Percentiles rank a stretch among this genome's conserved stretches.
Evolutionary conservation across 2,888 invertebrate genomes (phyloP).

Genomic region (Micoletzkya japonica): DNA sequence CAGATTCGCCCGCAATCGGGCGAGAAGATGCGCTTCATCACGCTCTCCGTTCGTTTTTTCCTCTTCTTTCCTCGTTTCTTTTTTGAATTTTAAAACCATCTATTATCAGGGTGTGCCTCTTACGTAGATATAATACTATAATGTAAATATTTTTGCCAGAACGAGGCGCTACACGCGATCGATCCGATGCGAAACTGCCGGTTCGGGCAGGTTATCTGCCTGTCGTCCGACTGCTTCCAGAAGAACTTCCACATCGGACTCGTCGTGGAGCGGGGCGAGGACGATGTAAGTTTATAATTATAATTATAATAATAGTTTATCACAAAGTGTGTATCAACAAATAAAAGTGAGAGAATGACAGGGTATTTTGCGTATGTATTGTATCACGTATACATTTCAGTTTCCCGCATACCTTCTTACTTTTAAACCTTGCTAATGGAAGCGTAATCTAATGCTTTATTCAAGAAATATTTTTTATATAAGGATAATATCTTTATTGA

Average conservation of each 20-base stretch:
- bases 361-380: too few relatives aligned
- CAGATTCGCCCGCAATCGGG: slow-evolving; percentile 13
- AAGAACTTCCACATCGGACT: slow-evolving; percentile 74
- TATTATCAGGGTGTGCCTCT: neutral
- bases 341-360: too few relatives aligned
- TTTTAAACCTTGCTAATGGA: too few relatives aligned
- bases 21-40: slow-evolving; percentile 12
- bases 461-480: too few relatives aligned
- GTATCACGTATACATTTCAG: too few relatives aligned
- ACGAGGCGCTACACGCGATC: slow-evolving; percentile 13
- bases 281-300: too few relatives aligned
- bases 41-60: neutral
- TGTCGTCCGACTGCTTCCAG: slow-evolving; percentile 75
- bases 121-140: neutral
- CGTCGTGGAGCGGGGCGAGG: slow-evolving; percentile 71
- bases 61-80: neutral
- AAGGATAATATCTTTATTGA: too few relatives aligned
- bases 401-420: too few relatives aligned
- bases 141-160: neutral
- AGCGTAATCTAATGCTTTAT: too few relatives aligned
- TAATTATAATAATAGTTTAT: slow-evolving; percentile 19
- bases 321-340: too few relatives aligned
- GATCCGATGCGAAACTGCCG: slow-evolving; percentile 70
- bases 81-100: neutral
- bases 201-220: slow-evolving; percentile 76